phyloP scores from a whole-genome alignment of 2,113 vertebrate genomes.

The Poecile atricapillus region DNA sequence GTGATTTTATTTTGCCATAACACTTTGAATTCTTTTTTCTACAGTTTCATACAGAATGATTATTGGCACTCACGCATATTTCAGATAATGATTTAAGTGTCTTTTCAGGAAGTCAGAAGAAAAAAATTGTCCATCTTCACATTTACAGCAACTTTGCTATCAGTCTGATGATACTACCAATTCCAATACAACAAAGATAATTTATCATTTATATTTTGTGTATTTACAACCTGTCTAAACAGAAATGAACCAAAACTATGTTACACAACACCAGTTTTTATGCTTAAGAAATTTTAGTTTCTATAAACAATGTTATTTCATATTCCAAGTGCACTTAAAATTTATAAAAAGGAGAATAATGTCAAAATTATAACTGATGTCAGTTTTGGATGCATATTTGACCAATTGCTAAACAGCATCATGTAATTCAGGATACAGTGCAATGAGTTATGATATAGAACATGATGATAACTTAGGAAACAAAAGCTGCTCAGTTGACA shows the following conservation, averaged over 20 bases:
- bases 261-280: not conserved
- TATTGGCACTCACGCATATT: not conserved
- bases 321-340: not conserved
- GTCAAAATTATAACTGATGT: not conserved
- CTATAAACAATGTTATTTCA: not conserved
- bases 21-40: not conserved
- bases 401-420: not conserved
- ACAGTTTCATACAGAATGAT: not conserved
- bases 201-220: not conserved
- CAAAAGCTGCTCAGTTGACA: not conserved
- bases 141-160: not conserved
- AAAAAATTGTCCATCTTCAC: not conserved
- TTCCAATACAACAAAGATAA: not conserved
- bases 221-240: not conserved
- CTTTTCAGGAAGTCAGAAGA: not conserved
- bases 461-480: not conserved
- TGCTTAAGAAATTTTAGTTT: not conserved
- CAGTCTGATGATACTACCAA: not conserved
- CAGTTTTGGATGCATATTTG: not conserved
- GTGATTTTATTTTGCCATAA: not conserved
- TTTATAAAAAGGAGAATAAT: not conserved
- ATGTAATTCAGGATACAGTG: not conserved
- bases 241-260: not conserved
- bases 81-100: not conserved
- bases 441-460: not conserved